Base-by-base conservation (phyloP, 2,113 vertebrate species). In the Chionodraco myersi region DNA sequence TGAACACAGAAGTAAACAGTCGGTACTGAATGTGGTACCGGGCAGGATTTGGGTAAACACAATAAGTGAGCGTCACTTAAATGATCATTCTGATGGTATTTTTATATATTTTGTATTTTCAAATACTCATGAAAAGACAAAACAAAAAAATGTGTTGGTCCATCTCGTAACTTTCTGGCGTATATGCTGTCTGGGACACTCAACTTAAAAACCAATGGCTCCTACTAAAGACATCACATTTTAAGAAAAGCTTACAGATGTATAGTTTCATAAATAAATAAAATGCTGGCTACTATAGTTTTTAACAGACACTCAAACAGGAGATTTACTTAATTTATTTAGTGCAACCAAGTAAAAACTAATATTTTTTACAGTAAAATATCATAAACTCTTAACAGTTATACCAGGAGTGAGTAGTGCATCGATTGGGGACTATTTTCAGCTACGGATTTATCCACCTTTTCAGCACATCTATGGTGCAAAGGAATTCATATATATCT, bases 81-180 rank as follows among this genome's bases (percentile, higher is more conserved):
- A 34, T 18, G 4, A 52, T 47, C 12, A 16, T 6, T 36, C 56
- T 70, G 47, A 53, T 48, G n/a, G 3, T 16, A 52, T 49, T 30
- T 70, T 30, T 64, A 12, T 34, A 23, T 70, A 41, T 72, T 63
- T 68, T 61, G 11, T 64, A 15, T 74, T 83, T 63, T 68, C 52
- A 59, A 41, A 6, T 49, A 23, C 14, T 58, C n/a, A 36, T 62
- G 56, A 51, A 65, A 58, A 58, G 51, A 59, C 51, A 3, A 23
- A 64, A 48, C 4, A 4, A 6, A 62, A 41, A 21, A 11, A 4
- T 41, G n/a, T 56, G 49, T 18, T 21, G 10, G 8, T 74, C 1
- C 3, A 0, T 64, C 5, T 41, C 5, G 30, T 12, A 57, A 1
- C 15, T 30, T 12, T n/a, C 2, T 47, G 21, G 26, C 6, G 26